Percentiles rank a stretch among this genome's conserved stretches.
Conservation (phyloP, 1,140 invertebrate species). For the Tetraneura akinire region DNA sequence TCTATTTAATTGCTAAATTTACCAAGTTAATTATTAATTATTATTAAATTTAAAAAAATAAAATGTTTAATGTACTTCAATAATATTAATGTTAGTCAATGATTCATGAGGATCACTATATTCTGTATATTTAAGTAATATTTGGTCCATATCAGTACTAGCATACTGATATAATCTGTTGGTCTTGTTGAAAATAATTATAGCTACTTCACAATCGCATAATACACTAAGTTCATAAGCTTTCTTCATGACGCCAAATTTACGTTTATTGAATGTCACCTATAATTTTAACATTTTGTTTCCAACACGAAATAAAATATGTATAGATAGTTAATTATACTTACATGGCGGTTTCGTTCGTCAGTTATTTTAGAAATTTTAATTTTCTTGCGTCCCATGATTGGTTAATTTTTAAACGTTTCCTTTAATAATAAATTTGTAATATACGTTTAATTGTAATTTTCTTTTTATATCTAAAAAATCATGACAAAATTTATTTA, state of each 20-base stretch:
- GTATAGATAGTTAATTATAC: constrained; percentile 39
- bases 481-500: not conserved
- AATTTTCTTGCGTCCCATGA: constrained; percentile 99
- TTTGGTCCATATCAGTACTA: constrained; percentile 99
- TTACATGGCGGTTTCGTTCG: constrained; percentile 97
- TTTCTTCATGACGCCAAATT: constrained; percentile 99
- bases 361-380: constrained; percentile 99
- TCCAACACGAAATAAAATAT: not conserved
- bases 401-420: constrained; percentile 50
- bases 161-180: constrained; percentile 99
- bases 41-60: not conserved
- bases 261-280: constrained; percentile 99
- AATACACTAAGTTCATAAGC: constrained; percentile 98
- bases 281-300: constrained; percentile 61
- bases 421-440: too few species aligned
- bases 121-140: constrained; percentile 99
- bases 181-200: constrained; percentile 99
- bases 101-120: constrained; percentile 99
- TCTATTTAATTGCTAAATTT: constrained; percentile 89
- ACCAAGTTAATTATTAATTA: constrained; percentile 8
- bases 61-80: constrained; percentile 87
- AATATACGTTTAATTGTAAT: too few species aligned
- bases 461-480: too few species aligned
- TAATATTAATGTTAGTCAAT: constrained; percentile 99
- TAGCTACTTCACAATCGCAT: constrained; percentile 98